Base-by-base conservation (phyloP, 2,888 invertebrate genomes). In the Carpatolechia fugitivella region DNA sequence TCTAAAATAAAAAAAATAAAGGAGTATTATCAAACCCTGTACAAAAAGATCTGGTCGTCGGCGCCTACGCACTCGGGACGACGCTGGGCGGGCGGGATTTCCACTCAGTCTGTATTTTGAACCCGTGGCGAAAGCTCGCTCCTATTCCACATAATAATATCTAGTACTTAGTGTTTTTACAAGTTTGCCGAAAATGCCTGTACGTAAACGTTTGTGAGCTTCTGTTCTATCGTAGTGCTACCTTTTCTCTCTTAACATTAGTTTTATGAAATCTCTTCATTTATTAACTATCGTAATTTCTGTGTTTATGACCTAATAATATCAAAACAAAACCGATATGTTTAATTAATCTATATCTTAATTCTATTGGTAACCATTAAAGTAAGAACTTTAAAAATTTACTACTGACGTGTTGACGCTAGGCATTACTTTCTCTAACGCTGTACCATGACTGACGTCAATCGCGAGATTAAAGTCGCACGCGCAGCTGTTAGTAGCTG, bases 1-100 rank as follows among this genome's bases (percentile, higher is more conserved):
- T 5, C 2, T 11, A 33, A 6, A 11, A 33, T n/a, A 6, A 33
- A 2, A 33, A 33, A 7, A 38, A 6, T 14, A 38, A 14, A n/a
- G n/a, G n/a, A n/a, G n/a, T n/a, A n/a, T n/a, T 47, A 31, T 47
- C 14, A 29, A 7, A 10, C 30, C 47, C 13, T 49, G 49, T 49
- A 49, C 35, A 48, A 65, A 66, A 69, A 66, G n/a, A 65, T 65
- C 58, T 61, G 63, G 60, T 60, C 62, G 65, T 56, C 73, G 71
- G 72, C 80, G 80, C 83, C 82, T 80, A 78, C 82, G 76, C 77
- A 63, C 36, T 64, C 61, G 70, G 64, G 68, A 65, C 65, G 69
- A 55, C 59, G 65, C 66, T 82, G 77, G 88, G 87, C 88, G 88
- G 87, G 82, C 85, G 80, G 81, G 61, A 30, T 38, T 40, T 24